Base-by-base conservation (phyloP, 2,797 vertebrate genomes). In the Scleropages formosus region DNA sequence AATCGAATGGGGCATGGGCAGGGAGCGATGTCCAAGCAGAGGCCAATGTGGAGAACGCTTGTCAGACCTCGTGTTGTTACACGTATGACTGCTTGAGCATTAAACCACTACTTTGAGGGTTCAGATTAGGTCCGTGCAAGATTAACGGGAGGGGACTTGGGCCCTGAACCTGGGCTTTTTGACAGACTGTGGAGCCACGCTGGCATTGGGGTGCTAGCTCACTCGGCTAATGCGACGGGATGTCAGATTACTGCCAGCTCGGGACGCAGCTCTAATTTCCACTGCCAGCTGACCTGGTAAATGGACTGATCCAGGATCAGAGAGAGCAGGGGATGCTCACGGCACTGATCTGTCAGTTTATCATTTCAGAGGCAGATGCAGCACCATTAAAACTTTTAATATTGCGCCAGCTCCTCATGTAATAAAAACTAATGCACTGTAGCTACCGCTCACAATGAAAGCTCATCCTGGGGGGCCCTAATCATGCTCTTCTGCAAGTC, bases 181-280 rank as follows among this genome's bases (percentile, higher is more conserved):
- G 67, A 69, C 6, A 20, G 67, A 26, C 67, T 4, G 47, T 20
- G 39, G 46, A 12, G 9, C 56, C 18, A 53, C 11, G 3, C 44
- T 18, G 26, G 47, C 20, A 49, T 18, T 9, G 8, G 3, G 12
- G 18, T 24, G 16, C 27, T 53, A 87, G 85, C 87, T 88, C 86
- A 83, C 81, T 82, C 87, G 90, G 84, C 85, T 91, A 87, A 93
- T 92, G 90, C 88, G 86, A 88, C 87, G 84, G 90, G 88, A 91
- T 89, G 86, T 91, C 86, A 89, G 87, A 87, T 92, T 89, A 89
- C 87, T 89, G 87, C 88, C 85, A 82, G 85, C 90, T 76, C 82
- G 82, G 89, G 91, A 89, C 86, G 83, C 85, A 88, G 85, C 82
- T 84, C 88, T 39, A 39, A 39, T 39, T 39, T 39, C 6, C 31